These are phyloP conservation scores for Paralichthys olivaceus DNA, from an alignment of 2,113 vertebrate species.

Conservation along the genomic window DNA sequence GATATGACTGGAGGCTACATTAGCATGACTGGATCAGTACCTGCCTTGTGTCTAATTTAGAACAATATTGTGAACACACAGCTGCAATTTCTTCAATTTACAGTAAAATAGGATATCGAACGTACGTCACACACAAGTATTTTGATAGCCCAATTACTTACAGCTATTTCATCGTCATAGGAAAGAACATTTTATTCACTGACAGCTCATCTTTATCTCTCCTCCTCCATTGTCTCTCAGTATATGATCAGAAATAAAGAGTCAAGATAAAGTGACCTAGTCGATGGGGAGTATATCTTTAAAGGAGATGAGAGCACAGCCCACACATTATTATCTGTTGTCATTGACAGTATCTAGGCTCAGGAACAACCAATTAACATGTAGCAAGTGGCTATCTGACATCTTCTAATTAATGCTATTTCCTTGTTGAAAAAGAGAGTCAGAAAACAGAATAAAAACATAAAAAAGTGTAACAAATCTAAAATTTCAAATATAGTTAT, in stretches of 20 bases:
- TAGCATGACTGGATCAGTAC: slow-evolving; percentile 4
- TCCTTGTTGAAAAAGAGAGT: background rate
- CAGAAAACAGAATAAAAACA: background rate
- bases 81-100: slow-evolving; percentile 32
- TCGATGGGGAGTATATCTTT: slow-evolving; percentile 17
- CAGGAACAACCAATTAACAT: slow-evolving; percentile 37
- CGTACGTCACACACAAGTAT: slow-evolving; percentile 37
- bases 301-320: slow-evolving; percentile 21
- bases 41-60: slow-evolving; percentile 29
- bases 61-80: slow-evolving; percentile 35
- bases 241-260: slow-evolving; percentile 21
- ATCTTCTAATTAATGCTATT: background rate
- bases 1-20: slow-evolving; percentile 26
- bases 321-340: slow-evolving; percentile 20
- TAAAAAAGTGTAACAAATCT: background rate
- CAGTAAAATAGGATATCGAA: slow-evolving; percentile 35
- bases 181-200: slow-evolving; percentile 43
- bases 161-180: slow-evolving; percentile 33
- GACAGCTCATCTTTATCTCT: slow-evolving; percentile 58
- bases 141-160: slow-evolving; percentile 37
- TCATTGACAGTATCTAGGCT: slow-evolving; percentile 19
- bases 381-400: background rate
- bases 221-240: slow-evolving; percentile 39
- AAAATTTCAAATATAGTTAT: background rate
- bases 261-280: slow-evolving; percentile 42